These are phyloP conservation scores for Oligia strigilis DNA, from an alignment of 2,888 invertebrate genomes.

Conservation along the genomic window DNA sequence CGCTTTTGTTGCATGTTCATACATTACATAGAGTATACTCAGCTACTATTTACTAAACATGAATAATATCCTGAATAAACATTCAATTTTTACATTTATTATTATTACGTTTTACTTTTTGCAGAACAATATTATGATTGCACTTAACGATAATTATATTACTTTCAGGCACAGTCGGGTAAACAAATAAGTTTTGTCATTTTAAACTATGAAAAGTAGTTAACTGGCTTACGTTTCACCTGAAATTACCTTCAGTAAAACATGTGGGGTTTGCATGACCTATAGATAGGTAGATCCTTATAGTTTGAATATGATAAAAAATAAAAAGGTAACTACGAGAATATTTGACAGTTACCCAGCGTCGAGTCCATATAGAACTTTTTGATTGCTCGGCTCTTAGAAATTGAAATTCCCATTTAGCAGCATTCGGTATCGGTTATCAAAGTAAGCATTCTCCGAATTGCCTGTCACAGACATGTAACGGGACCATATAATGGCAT, in stretches of 20 bases:
- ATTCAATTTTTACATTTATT: no score
- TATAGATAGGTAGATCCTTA: background rate
- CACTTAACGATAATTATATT: no score
- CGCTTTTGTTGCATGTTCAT: no score
- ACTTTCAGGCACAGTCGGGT: background rate
- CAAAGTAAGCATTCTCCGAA: conserved; percentile 57
- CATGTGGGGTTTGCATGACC: no score
- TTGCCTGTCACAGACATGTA: conserved; percentile 53
- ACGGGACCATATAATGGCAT: conserved; percentile 15
- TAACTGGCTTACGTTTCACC: background rate
- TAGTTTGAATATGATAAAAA: background rate
- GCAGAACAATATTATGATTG: background rate
- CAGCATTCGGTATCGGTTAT: conserved; percentile 48
- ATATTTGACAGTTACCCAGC: background rate
- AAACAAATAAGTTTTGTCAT: background rate
- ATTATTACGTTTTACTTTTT: background rate
- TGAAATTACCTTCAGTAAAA: background rate
- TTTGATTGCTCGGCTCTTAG: conserved; percentile 35
- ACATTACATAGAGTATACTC: no score
- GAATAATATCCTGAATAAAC: no score
- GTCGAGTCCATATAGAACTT: conserved; percentile 16
- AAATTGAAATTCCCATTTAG: conserved; percentile 53
- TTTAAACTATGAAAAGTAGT: background rate
- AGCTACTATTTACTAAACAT: no score
- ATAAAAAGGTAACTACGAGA: background rate